Conservation (phyloP, 1,140 invertebrate genomes). For the Aradophagus sp. region DNA sequence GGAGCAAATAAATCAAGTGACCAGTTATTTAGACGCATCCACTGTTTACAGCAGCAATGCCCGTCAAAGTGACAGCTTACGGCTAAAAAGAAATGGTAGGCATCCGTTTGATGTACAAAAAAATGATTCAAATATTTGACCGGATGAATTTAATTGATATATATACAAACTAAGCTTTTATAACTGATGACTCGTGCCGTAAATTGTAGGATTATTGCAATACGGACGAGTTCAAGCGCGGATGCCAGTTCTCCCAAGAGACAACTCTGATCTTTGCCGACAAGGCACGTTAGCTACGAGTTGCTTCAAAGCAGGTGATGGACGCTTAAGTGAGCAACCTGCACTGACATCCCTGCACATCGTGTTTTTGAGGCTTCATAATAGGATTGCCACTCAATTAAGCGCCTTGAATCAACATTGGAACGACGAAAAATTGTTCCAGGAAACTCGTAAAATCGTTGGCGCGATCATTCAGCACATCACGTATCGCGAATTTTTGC, state of each 20-base stretch:
- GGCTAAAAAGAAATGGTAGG: conserved; percentile 82
- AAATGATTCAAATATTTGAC: no score
- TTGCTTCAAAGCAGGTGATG: conserved; percentile 86
- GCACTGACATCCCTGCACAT: conserved; percentile 91
- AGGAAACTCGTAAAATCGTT: conserved; percentile 89
- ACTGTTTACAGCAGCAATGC: conserved; percentile 92
- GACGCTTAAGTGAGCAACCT: conserved; percentile 88
- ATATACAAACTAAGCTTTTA: no score
- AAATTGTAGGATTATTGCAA: conserved; percentile 77
- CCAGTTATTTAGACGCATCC: conserved; percentile 93
- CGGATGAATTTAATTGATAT: no score
- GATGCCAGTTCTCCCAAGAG: conserved; percentile 75
- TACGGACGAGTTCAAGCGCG: conserved; percentile 80
- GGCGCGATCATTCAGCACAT: conserved; percentile 90
- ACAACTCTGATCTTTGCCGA: conserved; percentile 77
- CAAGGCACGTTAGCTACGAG: conserved; percentile 80
- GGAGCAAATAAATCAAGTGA: conserved; percentile 87
- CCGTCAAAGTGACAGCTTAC: conserved; percentile 82
- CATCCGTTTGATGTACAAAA: no score
- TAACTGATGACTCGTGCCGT: no score
- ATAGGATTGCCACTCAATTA: conserved; percentile 87
- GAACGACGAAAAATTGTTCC: conserved; percentile 90
- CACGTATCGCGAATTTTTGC: conserved; percentile 91
- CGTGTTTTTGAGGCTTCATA: conserved; percentile 92
- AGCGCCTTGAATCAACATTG: conserved; percentile 87